phyloP scores from a whole-genome alignment of 92 coral and sea anemone genomes.

The Heliopora coerulea region DNA sequence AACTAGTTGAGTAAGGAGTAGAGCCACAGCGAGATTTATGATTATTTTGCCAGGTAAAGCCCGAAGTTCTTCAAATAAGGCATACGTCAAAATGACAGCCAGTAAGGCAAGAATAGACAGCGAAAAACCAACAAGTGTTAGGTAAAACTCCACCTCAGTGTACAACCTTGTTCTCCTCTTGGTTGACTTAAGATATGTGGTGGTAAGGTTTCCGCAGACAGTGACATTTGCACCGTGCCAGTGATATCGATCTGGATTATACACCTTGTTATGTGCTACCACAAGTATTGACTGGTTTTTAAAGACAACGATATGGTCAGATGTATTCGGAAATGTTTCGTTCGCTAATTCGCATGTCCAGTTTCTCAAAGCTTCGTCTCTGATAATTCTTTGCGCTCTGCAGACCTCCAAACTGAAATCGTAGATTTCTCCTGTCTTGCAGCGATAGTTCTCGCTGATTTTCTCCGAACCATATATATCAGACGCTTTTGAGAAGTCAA shows the following conservation, averaged over 20 bases:
- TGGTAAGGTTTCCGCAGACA: conserved; percentile 42
- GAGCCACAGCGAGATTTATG: conserved; percentile 37
- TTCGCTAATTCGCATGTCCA: conserved; percentile 16
- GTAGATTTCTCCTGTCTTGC: background rate
- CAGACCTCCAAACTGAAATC: background rate
- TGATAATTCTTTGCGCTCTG: background rate
- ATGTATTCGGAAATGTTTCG: conserved; percentile 21
- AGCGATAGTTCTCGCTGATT: background rate
- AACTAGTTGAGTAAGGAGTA: conserved; percentile 26
- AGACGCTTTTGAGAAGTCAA: conserved; percentile 28
- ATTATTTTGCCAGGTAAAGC: conserved; percentile 48
- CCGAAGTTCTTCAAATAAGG: conserved; percentile 30
- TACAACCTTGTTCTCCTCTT: conserved; percentile 4
- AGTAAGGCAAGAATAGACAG: conserved; percentile 28
- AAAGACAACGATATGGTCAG: conserved; percentile 9
- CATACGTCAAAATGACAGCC: conserved; percentile 16
- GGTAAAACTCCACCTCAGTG: conserved; percentile 9
- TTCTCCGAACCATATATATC: conserved; percentile 9
- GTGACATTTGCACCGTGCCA: conserved; percentile 9
- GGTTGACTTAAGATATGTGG: background rate
- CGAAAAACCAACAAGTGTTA: conserved; percentile 39
- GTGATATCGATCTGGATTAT: conserved; percentile 11
- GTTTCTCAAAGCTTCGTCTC: background rate
- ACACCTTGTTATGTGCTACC: conserved; percentile 10
- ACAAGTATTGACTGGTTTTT: conserved; percentile 38